These are phyloP conservation scores for Labrus mixtus DNA, from an alignment of 2,113 vertebrate species.

Conservation along the genomic window DNA sequence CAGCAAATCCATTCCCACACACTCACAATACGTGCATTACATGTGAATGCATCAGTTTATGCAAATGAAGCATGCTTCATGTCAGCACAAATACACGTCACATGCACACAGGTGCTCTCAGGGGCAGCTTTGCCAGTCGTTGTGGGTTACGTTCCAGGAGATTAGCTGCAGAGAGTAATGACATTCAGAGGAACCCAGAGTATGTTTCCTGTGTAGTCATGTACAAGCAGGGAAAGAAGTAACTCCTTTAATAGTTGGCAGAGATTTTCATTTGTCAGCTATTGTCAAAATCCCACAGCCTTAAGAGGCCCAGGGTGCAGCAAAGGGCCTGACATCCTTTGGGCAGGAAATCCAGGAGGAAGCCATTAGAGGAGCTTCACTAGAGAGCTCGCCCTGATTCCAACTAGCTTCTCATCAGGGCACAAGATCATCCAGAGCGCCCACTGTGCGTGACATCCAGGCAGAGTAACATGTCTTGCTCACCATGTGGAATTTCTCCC, in stretches of 20 bases:
- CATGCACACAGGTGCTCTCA: conserved; percentile 9
- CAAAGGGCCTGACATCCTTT: conserved; percentile 48
- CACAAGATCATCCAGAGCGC: conserved; percentile 55
- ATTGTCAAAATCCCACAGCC: conserved; percentile 43
- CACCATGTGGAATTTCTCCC: conserved; percentile 48
- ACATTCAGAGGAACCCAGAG: conserved; percentile 34
- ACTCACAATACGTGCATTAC: background rate
- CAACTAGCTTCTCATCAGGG: conserved; percentile 49
- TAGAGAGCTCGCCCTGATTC: conserved; percentile 41
- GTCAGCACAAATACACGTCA: background rate
- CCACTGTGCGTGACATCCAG: conserved; percentile 57
- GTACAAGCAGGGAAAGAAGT: conserved; percentile 39
- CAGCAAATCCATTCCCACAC: conserved; percentile 22
- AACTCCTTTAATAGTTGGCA: conserved; percentile 47
- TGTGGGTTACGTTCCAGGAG: conserved; percentile 24
- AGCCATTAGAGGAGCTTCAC: conserved; percentile 55
- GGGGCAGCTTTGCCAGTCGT: background rate
- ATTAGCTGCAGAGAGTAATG: conserved; percentile 37
- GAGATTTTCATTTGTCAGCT: conserved; percentile 65
- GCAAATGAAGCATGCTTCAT: background rate
- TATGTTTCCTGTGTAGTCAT: conserved; percentile 37
- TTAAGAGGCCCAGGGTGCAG: conserved; percentile 36
- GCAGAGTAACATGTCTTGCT: conserved; percentile 36
- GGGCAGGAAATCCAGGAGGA: conserved; percentile 57
- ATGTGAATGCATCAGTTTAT: background rate